Evolutionary conservation across 1,140 invertebrate species (phyloP).

Genomic region (Neotoxoptera formosana): DNA sequence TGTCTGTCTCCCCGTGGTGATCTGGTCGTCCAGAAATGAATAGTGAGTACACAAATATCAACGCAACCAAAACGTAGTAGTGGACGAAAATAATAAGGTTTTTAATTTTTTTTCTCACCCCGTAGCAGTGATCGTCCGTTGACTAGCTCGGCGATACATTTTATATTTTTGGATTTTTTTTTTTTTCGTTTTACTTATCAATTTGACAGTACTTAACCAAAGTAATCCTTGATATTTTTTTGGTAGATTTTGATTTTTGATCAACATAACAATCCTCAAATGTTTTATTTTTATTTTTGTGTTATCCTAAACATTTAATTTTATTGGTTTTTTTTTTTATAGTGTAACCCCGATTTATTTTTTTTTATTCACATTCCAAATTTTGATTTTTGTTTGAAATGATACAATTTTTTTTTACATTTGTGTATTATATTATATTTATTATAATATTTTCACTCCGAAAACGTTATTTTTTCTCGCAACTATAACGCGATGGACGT

Average conservation of each 20-base stretch:
- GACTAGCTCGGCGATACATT: slow-evolving; percentile 49
- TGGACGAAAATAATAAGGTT: slow-evolving; percentile 51
- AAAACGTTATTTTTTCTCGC: slow-evolving; percentile 7
- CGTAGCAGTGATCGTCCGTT: slow-evolving; percentile 50
- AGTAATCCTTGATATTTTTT: slow-evolving; percentile 57
- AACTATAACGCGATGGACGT: background rate
- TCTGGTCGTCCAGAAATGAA: slow-evolving; percentile 56
- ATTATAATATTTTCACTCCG: background rate
- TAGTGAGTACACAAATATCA: slow-evolving; percentile 47
- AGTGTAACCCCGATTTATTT: slow-evolving; percentile 48
- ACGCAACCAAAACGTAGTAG: slow-evolving; percentile 55
- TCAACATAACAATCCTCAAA: background rate
- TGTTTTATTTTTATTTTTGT: slow-evolving; percentile 18
- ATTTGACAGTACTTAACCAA: slow-evolving; percentile 43
- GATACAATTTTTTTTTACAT: background rate
- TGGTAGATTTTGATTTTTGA: slow-evolving; percentile 61
- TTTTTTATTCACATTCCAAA: slow-evolving; percentile 24
- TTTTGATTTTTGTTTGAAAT: slow-evolving; percentile 47
- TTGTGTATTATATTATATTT: background rate
- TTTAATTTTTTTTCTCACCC: slow-evolving; percentile 44
- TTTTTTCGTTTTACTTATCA: background rate
- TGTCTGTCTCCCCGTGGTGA: slow-evolving; percentile 54
- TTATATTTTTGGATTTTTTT: slow-evolving; percentile 18
- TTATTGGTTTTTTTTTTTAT: slow-evolving; percentile 15
- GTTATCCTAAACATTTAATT: slow-evolving; percentile 36